Evolutionary conservation across 2,113 vertebrate genomes (phyloP), one percentile per base, ranked within the genome.

Genomic region (Atractosteus spatula): DNA sequence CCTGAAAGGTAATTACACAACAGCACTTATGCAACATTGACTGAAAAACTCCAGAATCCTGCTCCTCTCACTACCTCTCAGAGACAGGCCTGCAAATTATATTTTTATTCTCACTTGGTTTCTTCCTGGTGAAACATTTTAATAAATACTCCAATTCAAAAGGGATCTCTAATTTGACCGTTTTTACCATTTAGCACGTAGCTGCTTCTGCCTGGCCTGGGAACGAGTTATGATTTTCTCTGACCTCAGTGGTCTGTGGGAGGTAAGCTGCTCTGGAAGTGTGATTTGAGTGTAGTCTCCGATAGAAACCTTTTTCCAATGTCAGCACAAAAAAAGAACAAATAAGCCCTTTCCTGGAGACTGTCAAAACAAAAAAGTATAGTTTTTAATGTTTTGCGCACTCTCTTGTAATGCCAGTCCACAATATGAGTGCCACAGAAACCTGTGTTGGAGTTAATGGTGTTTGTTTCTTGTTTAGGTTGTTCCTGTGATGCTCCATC

Each of bases 401-500:
- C 29, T 29, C 56, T 1, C 3, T 59, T 59, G 11, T 13, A 13
- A 59, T 59, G 11, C 56, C 56, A 14, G 11, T 59, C 4, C 56
- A 29, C 29, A 29, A 29, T n/a, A n/a, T 29, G 29, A 29, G 29
- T 29, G 29, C 29, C 29, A 55, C 7, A 2, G 12, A 55, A 55
- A 43, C 5, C 8, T 54, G 72, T 55, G 17, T 43, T 61, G 16
- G 47, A 47, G 6, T 44, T 29, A 57, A 10, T 69, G 16, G 59
- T 10, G 7, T 51, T 42, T 63, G 2, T 74, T 72, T 73, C 16
- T 54, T 69, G 55, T 55, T 4, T 78, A 99, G 97, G 97, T 99
- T 62, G 96, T 99, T 81, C 97, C 97, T 2, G 94, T 98, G 73
- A 84, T 99, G 90, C 91, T 99, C 7, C 94, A 96, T 73, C 94